A percentile compares a stretch with the other conserved stretches of the same genome.
phyloP scores from a whole-genome alignment of 2,113 vertebrate species.

The Macrotis lagotis region DNA sequence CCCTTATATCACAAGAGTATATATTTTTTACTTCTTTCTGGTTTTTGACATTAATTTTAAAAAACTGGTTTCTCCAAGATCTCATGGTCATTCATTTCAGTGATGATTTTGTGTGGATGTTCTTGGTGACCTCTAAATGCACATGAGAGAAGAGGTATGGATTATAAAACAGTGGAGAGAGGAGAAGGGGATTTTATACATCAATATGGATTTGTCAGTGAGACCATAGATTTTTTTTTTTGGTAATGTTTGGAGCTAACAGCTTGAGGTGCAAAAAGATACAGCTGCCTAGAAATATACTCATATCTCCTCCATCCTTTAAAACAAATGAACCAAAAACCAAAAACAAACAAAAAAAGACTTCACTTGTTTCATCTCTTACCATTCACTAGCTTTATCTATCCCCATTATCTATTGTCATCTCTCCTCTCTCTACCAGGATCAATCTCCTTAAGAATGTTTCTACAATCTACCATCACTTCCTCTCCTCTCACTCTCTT shows the following conservation, averaged over 20 bases:
- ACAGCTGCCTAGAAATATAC: neutral
- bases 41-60: neutral
- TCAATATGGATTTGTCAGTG: neutral
- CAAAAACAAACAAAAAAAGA: neutral
- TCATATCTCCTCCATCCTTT: neutral
- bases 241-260: neutral
- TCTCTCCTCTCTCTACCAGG: neutral
- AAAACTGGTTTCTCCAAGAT: neutral
- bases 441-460: neutral
- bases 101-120: neutral
- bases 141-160: neutral
- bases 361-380: neutral
- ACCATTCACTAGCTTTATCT: neutral
- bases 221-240: neutral
- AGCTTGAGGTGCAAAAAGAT: neutral
- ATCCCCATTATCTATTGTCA: neutral
- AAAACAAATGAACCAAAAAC: neutral
- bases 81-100: neutral
- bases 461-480: neutral
- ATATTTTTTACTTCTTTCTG: neutral
- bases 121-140: neutral
- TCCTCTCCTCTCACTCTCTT: neutral
- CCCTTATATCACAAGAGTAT: neutral
- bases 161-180: neutral
- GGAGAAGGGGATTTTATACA: neutral